phyloP scores from a whole-genome alignment of 2,797 vertebrate genomes.

The Artibeus jamaicensis region DNA sequence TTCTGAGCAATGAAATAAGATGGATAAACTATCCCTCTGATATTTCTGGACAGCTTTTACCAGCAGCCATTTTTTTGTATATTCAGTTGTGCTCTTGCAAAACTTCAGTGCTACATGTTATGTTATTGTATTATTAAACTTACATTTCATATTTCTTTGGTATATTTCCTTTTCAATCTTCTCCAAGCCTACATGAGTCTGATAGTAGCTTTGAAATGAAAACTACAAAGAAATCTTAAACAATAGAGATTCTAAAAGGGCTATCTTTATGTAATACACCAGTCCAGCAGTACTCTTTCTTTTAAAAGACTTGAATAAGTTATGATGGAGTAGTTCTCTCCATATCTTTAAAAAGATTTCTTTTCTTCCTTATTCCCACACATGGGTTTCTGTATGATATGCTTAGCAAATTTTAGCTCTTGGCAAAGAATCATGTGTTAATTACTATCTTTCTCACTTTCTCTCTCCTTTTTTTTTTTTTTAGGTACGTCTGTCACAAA shows the following conservation, averaged over 20 bases:
- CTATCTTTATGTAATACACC: slow-evolving; percentile 54
- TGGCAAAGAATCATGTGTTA: slow-evolving; percentile 44
- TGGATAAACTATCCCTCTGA: slow-evolving; percentile 34
- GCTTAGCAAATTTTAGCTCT: slow-evolving; percentile 41
- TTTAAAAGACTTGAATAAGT: slow-evolving; percentile 56
- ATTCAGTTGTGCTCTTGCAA: slow-evolving; percentile 70
- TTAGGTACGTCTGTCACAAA: slow-evolving; percentile 95
- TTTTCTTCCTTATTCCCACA: background rate
- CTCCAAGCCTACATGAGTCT: slow-evolving; percentile 63
- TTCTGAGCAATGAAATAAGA: background rate
- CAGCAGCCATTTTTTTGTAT: slow-evolving; percentile 36
- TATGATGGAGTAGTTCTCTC: slow-evolving; percentile 5
- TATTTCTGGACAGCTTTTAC: background rate
- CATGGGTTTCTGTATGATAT: slow-evolving; percentile 25
- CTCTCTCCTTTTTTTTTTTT: background rate
- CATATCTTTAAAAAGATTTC: background rate
- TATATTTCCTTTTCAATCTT: slow-evolving; percentile 72
- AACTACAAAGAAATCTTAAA: slow-evolving; percentile 77
- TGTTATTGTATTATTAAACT: slow-evolving; percentile 78
- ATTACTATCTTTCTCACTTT: slow-evolving; percentile 53
- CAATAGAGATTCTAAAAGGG: slow-evolving; percentile 61
- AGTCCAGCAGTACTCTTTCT: slow-evolving; percentile 7
- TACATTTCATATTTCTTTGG: slow-evolving; percentile 76
- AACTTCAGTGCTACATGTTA: slow-evolving; percentile 70
- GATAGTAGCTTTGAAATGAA: slow-evolving; percentile 70